A percentile compares a stretch with the other conserved stretches of the same genome.
Evolutionary conservation across 2,113 vertebrate species (phyloP).

Genomic region (Grammomys surdaster): DNA sequence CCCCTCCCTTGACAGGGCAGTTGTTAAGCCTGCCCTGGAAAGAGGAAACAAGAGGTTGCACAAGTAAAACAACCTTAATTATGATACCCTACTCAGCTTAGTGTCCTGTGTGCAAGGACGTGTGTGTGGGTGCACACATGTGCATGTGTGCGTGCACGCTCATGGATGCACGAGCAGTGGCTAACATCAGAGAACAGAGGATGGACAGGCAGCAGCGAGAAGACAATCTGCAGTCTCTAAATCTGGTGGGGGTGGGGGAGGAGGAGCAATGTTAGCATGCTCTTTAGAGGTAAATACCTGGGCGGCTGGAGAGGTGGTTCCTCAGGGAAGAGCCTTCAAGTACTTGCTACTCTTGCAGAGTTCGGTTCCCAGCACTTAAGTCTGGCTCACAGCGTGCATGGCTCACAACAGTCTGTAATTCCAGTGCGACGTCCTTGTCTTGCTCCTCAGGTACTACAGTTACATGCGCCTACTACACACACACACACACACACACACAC

Average conservation of each 20-base stretch:
- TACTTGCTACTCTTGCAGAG: neutral
- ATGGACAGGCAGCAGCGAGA: neutral
- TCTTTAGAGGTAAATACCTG: neutral
- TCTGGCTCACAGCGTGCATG: neutral
- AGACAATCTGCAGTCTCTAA: neutral
- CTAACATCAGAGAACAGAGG: neutral
- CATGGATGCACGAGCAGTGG: neutral
- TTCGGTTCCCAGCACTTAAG: neutral
- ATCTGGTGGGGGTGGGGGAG: neutral
- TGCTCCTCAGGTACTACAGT: neutral
- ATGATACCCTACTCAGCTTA: neutral
- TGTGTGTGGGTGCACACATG: too few species aligned
- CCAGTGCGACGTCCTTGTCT: neutral
- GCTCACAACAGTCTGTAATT: neutral
- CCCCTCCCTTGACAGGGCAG: neutral
- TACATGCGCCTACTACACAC: too few species aligned
- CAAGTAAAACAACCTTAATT: neutral
- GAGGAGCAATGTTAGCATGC: neutral
- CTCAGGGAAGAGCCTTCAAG: neutral
- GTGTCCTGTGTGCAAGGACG: neutral
- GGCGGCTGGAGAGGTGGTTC: neutral
- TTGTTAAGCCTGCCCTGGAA: neutral
- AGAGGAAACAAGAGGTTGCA: neutral
- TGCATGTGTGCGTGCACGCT: accelerated
- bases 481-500: neutral